Conservation (phyloP, 2,113 vertebrate genomes). For the Dasyprocta punctata region DNA sequence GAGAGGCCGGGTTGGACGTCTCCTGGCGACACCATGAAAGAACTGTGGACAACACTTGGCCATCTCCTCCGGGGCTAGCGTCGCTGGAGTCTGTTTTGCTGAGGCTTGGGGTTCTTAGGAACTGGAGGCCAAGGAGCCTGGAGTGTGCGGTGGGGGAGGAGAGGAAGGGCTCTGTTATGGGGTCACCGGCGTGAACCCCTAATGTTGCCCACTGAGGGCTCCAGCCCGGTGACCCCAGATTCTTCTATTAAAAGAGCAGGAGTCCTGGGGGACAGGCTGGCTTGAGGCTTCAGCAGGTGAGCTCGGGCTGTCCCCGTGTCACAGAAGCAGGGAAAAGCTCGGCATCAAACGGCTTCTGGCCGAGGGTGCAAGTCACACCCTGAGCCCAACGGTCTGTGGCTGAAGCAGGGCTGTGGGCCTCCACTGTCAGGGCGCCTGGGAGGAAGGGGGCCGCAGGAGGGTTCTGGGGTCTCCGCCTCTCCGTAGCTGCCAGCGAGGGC, state of each 20-base stretch:
- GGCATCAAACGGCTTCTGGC: background rate
- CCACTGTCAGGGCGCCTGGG: background rate
- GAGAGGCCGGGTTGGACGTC: too few species aligned
- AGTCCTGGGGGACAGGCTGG: background rate
- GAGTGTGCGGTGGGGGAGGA: background rate
- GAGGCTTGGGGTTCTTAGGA: background rate
- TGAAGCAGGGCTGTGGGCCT: background rate
- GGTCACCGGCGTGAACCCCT: too few species aligned
- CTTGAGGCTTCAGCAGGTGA: background rate
- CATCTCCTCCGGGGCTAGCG: background rate
- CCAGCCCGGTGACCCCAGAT: background rate
- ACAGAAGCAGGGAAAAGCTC: background rate
- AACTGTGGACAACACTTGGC: background rate
- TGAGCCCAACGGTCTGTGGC: background rate
- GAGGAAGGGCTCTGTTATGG: background rate
- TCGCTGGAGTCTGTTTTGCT: background rate
- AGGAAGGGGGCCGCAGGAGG: background rate
- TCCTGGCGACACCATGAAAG: background rate
- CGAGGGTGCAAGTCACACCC: background rate
- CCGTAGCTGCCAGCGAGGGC: background rate
- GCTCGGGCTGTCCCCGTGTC: background rate
- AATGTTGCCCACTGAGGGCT: background rate
- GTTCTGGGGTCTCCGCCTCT: too few species aligned
- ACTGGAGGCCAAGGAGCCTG: background rate
- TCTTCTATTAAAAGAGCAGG: background rate